These are phyloP conservation scores for Pao palembangensis DNA, from an alignment of 2,113 vertebrate species.

Conservation along the genomic window DNA sequence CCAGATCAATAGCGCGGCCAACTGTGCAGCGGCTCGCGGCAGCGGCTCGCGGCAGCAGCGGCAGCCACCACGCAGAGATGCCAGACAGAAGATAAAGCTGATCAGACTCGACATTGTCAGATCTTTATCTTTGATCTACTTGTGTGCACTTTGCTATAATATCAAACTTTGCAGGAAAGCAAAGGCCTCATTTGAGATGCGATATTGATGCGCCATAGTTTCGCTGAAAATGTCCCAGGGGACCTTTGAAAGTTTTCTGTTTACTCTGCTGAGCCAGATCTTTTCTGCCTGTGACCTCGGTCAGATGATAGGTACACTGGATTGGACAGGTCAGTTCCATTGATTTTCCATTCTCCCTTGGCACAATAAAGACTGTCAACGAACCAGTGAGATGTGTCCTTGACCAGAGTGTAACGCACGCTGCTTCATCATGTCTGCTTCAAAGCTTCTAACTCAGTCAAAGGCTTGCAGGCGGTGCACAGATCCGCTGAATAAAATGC, in stretches of 20 bases:
- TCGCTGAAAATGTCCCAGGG: constrained; percentile 58
- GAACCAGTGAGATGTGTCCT: constrained; percentile 68
- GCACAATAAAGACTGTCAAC: constrained; percentile 71
- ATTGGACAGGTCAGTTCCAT: constrained; percentile 69
- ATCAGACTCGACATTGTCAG: constrained; percentile 47
- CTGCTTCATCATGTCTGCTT: constrained; percentile 40
- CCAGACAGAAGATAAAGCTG: constrained; percentile 55
- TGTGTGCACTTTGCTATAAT: constrained; percentile 27
- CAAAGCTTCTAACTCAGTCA: constrained; percentile 39
- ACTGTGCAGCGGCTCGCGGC: constrained; percentile 57
- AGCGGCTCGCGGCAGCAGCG: constrained; percentile 19
- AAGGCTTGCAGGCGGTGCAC: constrained; percentile 15
- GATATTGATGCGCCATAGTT: constrained; percentile 58
- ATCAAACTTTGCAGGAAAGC: constrained; percentile 15
- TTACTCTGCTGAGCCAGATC: constrained; percentile 73
- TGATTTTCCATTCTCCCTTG: constrained; percentile 75
- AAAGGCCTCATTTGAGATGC: constrained; percentile 9
- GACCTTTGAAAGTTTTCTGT: constrained; percentile 72
- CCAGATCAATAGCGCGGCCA: constrained; percentile 71
- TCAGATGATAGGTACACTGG: constrained; percentile 71
- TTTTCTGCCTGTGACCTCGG: constrained; percentile 73
- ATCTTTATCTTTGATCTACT: constrained; percentile 66
- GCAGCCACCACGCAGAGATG: constrained; percentile 28
- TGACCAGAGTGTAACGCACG: constrained; percentile 63
- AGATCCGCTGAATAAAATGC: constrained; percentile 40